Evolutionary conservation across 1,140 invertebrate genomes (phyloP).

Genomic region (Berghia stephanieae): DNA sequence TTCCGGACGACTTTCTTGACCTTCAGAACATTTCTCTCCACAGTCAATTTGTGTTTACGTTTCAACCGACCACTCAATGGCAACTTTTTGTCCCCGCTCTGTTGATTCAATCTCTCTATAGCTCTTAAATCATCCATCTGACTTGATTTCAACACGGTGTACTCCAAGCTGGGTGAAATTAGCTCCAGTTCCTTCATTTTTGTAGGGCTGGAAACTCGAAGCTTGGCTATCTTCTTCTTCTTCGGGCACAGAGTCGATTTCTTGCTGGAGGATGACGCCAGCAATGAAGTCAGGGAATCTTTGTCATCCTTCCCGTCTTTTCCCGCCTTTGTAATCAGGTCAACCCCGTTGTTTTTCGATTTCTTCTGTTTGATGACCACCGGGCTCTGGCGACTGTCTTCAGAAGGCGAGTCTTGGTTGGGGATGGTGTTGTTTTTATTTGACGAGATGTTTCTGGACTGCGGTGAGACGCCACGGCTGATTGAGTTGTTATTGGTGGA

Average conservation of each 20-base stretch:
- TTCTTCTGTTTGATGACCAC: no score
- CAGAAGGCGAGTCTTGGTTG: no score
- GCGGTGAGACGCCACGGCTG: no score
- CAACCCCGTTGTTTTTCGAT: no score
- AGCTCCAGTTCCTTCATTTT: slow-evolving; percentile 32
- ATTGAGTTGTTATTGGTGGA: no score
- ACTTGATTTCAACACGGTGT: slow-evolving; percentile 19
- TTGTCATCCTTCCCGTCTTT: not conserved
- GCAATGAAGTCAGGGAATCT: not conserved
- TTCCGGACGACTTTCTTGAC: slow-evolving; percentile 10
- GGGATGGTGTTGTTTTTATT: no score
- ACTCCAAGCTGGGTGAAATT: slow-evolving; percentile 22
- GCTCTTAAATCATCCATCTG: slow-evolving; percentile 6
- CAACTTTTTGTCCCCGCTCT: not conserved
- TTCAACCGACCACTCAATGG: slow-evolving; percentile 23
- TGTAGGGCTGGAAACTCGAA: slow-evolving; percentile 28
- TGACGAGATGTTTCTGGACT: no score
- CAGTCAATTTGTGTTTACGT: slow-evolving; percentile 26
- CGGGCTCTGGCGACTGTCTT: no score
- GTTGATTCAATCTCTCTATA: not conserved
- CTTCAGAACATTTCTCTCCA: slow-evolving; percentile 7
- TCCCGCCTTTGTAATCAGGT: no score
- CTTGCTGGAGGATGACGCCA: slow-evolving; percentile 6
- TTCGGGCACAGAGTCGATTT: not conserved
- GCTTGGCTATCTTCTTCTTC: slow-evolving; percentile 30